These are phyloP conservation scores for Ibycter americanus DNA, from an alignment of 2,797 vertebrate genomes.

Conservation along the genomic window DNA sequence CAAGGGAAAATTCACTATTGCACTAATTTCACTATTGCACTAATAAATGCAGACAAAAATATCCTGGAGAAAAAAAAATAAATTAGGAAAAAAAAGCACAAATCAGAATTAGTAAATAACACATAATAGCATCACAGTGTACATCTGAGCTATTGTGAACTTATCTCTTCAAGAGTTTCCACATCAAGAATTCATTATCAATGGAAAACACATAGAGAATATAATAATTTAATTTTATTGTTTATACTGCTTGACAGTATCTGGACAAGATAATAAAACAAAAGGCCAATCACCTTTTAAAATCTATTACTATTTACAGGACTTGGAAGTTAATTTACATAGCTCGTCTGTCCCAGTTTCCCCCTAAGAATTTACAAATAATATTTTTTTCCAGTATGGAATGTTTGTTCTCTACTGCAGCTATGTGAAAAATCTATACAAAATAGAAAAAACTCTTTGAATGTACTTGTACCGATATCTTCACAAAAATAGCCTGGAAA, in stretches of 20 bases:
- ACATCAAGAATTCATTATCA: background rate
- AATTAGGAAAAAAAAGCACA: background rate
- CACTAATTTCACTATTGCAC: background rate
- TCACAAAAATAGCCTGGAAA: background rate
- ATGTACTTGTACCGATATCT: background rate
- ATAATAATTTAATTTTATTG: background rate
- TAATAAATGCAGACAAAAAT: background rate
- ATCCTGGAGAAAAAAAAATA: background rate
- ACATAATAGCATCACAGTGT: background rate
- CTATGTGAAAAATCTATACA: background rate
- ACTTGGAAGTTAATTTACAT: background rate
- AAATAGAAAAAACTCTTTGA: background rate
- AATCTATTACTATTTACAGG: background rate
- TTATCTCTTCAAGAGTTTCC: background rate
- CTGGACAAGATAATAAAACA: background rate
- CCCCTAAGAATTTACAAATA: background rate
- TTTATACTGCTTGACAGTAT: background rate
- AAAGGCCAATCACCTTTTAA: background rate
- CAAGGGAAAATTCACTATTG: background rate
- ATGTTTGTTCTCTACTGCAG: background rate
- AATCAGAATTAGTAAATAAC: background rate
- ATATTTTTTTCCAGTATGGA: background rate
- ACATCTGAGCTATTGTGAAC: background rate
- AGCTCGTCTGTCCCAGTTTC: background rate
- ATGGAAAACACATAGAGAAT: background rate